A percentile compares a stretch with the other conserved stretches of the same genome.
phyloP scores from a whole-genome alignment of 2,113 vertebrate genomes.

The Otis tarda region DNA sequence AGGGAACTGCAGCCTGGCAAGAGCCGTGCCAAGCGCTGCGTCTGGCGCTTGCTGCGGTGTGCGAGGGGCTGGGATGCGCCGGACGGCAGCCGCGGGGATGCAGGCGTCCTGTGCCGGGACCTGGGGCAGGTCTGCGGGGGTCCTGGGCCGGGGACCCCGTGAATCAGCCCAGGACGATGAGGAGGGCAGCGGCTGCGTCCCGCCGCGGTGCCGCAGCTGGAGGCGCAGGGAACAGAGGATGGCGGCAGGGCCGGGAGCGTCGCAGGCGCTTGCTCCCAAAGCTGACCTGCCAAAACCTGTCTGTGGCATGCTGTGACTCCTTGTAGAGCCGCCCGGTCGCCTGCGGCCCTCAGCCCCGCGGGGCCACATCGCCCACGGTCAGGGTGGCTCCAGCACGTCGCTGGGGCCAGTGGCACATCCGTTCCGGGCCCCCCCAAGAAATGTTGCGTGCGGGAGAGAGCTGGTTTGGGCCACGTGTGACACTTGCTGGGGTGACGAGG shows the following conservation, averaged over 20 bases:
- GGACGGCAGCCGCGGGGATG: rapidly evolving
- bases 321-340: rapidly evolving
- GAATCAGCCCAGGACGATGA: neutral
- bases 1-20: neutral
- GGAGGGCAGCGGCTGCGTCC: neutral
- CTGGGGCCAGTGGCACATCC: no score
- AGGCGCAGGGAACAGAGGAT: rapidly evolving
- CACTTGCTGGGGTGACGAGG: neutral
- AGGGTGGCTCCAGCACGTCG: neutral
- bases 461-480: rapidly evolving
- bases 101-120: rapidly evolving
- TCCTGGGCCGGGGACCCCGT: rapidly evolving
- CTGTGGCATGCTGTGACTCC: rapidly evolving
- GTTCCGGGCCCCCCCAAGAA: rapidly evolving
- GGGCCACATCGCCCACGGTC: rapidly evolving
- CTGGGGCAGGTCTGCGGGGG: rapidly evolving
- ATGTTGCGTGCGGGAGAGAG: rapidly evolving
- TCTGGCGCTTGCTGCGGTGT: rapidly evolving
- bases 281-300: rapidly evolving
- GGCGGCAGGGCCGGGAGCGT: rapidly evolving
- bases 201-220: rapidly evolving
- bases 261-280: neutral
- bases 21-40: rapidly evolving
- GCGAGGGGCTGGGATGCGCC: rapidly evolving
- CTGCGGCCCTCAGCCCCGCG: neutral